Percentiles rank a stretch among this genome's conserved stretches.
These are phyloP conservation scores for Philypnodon macrostomus DNA, from an alignment of 2,797 vertebrate species.

Conservation along the genomic window DNA sequence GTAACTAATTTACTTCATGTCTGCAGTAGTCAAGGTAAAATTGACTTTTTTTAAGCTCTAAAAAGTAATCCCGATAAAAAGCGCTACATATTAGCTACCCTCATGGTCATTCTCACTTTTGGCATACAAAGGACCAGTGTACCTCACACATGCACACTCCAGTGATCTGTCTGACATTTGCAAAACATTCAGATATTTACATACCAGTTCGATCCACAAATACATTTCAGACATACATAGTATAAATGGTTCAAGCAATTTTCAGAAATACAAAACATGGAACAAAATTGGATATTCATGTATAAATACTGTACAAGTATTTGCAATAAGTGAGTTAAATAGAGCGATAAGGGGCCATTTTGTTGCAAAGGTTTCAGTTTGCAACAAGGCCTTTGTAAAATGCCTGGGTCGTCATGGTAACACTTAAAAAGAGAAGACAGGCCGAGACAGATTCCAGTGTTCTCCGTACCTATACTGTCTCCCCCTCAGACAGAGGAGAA, in stretches of 20 bases:
- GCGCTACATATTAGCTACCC: conserved; percentile 1
- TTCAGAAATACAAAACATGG: conserved; percentile 61
- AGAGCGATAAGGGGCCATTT: conserved; percentile 33
- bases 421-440: conserved; percentile 25
- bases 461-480: conserved; percentile 21
- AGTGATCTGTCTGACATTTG: conserved; percentile 35
- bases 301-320: conserved; percentile 77
- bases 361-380: conserved; percentile 23
- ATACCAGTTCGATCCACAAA: conserved; percentile 44
- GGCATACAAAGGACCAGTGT: conserved; percentile 10
- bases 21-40: not conserved
- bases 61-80: not conserved
- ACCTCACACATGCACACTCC: conserved; percentile 15
- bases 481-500: conserved; percentile 16
- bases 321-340: conserved; percentile 56
- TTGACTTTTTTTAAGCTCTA: too few species aligned
- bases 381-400: conserved; percentile 28
- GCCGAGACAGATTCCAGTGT: conserved; percentile 30
- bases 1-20: not conserved
- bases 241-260: conserved; percentile 31
- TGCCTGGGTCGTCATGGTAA: conserved; percentile 28
- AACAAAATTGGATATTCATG: conserved; percentile 61
- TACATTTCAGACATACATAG: conserved; percentile 32
- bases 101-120: conserved; percentile 2
- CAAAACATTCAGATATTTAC: conserved; percentile 46